Conservation (phyloP, 1,140 invertebrate species). For the Sminthurides bifidus region DNA sequence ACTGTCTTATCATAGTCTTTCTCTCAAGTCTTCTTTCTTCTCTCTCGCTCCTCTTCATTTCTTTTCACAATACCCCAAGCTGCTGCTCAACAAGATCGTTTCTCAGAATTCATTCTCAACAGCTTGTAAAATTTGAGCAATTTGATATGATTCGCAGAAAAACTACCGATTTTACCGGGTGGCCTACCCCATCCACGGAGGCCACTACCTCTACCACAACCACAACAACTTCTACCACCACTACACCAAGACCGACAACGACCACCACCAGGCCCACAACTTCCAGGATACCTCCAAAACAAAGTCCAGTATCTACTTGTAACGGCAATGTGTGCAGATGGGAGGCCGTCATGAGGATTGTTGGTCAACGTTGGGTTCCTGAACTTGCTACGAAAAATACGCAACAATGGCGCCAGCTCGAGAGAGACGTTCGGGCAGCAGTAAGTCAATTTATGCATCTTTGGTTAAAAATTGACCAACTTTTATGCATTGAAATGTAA, state of each 20-base stretch:
- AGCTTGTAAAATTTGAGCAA: no score
- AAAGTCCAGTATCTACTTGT: conserved; percentile 56
- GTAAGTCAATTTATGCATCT: neutral
- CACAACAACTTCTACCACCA: conserved; percentile 34
- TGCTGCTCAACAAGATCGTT: no score
- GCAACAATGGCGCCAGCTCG: conserved; percentile 32
- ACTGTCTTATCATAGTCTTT: no score
- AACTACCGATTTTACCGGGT: conserved; percentile 76
- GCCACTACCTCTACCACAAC: conserved; percentile 43
- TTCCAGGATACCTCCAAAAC: conserved; percentile 61
- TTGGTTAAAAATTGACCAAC: neutral
- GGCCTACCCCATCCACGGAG: conserved; percentile 70
- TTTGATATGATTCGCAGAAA: conserved; percentile 43
- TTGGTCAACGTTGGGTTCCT: conserved; percentile 63
- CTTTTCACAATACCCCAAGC: no score
- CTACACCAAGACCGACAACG: conserved; percentile 35
- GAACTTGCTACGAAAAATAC: conserved; percentile 75
- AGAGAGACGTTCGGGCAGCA: neutral
- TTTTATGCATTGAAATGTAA: neutral
- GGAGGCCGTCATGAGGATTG: conserved; percentile 69
- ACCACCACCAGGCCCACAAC: conserved; percentile 49
- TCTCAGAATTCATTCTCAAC: no score
- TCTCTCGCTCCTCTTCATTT: no score
- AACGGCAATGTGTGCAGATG: conserved; percentile 70
- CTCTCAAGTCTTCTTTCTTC: no score